phyloP scores from a whole-genome alignment of 1,140 invertebrate species.

The Eupristina koningsbergeri region DNA sequence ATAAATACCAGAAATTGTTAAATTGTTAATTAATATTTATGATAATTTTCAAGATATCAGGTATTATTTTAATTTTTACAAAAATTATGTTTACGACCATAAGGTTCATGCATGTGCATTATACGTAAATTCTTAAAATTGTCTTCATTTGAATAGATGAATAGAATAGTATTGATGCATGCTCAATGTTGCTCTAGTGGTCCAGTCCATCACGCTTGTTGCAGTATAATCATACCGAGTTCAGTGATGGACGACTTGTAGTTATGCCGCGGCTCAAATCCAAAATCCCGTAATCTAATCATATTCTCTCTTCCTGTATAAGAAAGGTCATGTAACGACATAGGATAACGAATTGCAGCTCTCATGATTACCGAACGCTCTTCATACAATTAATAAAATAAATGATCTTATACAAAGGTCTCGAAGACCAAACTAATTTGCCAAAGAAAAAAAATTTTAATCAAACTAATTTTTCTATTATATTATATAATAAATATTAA shows the following conservation, averaged over 20 bases:
- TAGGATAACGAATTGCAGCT: neutral
- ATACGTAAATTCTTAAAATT: too few relatives aligned
- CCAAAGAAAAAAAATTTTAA: too few relatives aligned
- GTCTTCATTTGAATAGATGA: too few relatives aligned
- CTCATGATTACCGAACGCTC: neutral
- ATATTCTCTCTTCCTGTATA: neutral
- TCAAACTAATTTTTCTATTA: too few relatives aligned
- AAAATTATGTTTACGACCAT: too few relatives aligned
- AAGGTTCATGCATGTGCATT: too few relatives aligned
- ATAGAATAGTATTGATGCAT: neutral
- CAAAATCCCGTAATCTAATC: neutral
- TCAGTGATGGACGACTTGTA: neutral
- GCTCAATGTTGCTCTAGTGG: neutral
- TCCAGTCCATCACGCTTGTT: neutral
- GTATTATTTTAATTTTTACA: too few relatives aligned
- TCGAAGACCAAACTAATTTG: neutral
- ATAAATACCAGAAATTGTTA: too few relatives aligned
- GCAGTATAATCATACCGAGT: neutral
- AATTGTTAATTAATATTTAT: too few relatives aligned
- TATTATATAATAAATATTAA: too few relatives aligned
- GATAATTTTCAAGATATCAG: too few relatives aligned
- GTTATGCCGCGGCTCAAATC: neutral
- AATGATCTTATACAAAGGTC: too few relatives aligned
- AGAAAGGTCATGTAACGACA: neutral
- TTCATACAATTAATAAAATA: neutral